Conservation (phyloP, 1,140 invertebrate genomes). For the Wasmannia auropunctata region DNA sequence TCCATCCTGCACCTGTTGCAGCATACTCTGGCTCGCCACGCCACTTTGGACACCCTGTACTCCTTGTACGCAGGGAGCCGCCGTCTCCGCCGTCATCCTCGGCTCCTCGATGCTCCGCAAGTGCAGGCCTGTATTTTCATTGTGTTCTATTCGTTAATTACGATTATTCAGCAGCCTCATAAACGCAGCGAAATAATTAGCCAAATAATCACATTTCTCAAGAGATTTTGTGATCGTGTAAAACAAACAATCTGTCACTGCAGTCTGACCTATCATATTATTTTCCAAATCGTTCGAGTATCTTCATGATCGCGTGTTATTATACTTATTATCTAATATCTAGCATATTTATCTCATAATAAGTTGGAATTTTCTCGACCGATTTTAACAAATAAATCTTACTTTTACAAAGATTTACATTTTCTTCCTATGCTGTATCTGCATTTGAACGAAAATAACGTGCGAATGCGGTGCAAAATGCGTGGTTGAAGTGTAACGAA, state of each 20-base stretch:
- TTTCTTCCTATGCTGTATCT: no score
- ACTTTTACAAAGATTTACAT: no score
- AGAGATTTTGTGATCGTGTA: background rate
- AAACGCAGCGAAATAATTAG: background rate
- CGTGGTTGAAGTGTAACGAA: no score
- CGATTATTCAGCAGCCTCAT: background rate
- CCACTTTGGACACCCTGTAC: constrained; percentile 83
- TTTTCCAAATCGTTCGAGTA: background rate
- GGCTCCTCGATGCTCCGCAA: constrained; percentile 92
- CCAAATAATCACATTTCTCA: background rate
- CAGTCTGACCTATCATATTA: background rate
- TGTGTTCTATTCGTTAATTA: background rate
- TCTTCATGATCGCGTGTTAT: background rate
- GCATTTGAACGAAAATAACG: no score
- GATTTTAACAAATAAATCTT: no score
- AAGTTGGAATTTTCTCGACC: no score
- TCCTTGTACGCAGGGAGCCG: constrained; percentile 85
- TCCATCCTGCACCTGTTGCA: constrained; percentile 79
- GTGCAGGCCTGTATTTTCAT: constrained; percentile 88
- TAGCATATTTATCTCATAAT: no score
- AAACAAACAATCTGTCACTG: background rate
- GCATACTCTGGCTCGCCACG: constrained; percentile 82
- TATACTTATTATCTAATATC: background rate
- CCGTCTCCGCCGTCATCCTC: constrained; percentile 89
- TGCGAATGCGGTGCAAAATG: no score